phyloP scores from a whole-genome alignment of 1,140 invertebrate species.

The Caligus rogercresseyi region DNA sequence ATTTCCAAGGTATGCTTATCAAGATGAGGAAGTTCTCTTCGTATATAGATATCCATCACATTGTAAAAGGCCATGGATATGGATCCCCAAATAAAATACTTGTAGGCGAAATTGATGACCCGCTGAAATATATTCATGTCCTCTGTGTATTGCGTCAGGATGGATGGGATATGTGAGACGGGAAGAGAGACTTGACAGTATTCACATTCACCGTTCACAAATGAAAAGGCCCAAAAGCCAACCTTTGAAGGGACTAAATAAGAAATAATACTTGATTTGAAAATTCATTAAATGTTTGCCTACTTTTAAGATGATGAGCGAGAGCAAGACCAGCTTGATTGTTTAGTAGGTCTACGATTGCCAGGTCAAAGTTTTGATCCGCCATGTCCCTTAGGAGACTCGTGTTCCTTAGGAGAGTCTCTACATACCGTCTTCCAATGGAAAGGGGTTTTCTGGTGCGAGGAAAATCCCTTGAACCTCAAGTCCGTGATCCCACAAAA shows the following conservation, averaged over 20 bases:
- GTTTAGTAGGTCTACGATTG: background rate
- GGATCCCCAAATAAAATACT: background rate
- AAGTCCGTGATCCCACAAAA: background rate
- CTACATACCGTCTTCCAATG: background rate
- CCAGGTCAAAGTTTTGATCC: background rate
- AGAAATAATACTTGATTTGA: background rate
- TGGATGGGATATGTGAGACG: background rate
- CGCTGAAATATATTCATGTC: background rate
- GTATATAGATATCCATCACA: background rate
- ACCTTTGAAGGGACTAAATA: background rate
- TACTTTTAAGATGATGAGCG: background rate
- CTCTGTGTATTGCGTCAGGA: background rate
- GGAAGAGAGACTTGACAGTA: background rate
- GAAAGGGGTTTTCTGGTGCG: background rate
- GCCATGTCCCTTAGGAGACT: background rate
- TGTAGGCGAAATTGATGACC: background rate
- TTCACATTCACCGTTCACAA: background rate
- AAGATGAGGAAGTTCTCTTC: background rate
- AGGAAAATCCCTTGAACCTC: background rate
- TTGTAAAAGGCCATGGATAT: background rate
- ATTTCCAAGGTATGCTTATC: background rate
- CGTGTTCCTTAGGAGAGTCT: background rate
- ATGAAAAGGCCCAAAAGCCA: background rate
- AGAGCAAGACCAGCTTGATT: background rate
- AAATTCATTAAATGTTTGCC: conserved; percentile 1